phyloP scores from a whole-genome alignment of 1,140 invertebrate species.

The Asbolus verrucosus region DNA sequence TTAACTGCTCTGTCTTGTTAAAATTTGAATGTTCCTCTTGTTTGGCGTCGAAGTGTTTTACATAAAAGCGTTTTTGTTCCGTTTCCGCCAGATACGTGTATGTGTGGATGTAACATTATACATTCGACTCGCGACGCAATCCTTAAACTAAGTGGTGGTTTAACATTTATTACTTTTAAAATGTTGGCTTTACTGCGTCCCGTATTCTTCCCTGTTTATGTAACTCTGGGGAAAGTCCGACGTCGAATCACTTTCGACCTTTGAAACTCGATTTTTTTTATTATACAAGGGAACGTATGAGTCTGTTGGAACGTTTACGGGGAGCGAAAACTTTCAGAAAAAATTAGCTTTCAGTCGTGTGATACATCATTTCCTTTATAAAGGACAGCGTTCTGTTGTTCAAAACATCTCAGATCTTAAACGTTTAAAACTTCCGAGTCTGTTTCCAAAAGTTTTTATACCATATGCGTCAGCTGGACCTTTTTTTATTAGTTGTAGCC shows the following conservation, averaged over 20 bases:
- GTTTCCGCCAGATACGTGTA: slow-evolving; percentile 33
- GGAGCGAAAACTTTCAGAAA: slow-evolving; percentile 23
- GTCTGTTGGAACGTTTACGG: background rate
- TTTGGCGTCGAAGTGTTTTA: slow-evolving; percentile 9
- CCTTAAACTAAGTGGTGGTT: slow-evolving; percentile 18
- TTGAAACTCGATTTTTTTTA: background rate
- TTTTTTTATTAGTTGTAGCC: background rate
- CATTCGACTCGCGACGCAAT: slow-evolving; percentile 18
- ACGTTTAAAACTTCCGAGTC: slow-evolving; percentile 17
- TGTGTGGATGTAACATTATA: slow-evolving; percentile 29
- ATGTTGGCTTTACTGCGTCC: slow-evolving; percentile 4
- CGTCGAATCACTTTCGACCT: slow-evolving; percentile 22
- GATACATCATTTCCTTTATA: slow-evolving; percentile 22
- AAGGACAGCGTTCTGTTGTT: slow-evolving; percentile 27
- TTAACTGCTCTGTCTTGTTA: slow-evolving; percentile 25
- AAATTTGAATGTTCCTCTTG: slow-evolving; percentile 36
- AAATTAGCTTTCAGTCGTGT: slow-evolving; percentile 5
- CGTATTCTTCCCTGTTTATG: background rate
- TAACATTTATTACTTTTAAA: slow-evolving; percentile 24
- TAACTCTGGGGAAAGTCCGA: slow-evolving; percentile 3
- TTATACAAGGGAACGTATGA: slow-evolving; percentile 14
- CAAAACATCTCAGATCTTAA: slow-evolving; percentile 31
- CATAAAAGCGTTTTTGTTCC: slow-evolving; percentile 32
- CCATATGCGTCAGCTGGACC: slow-evolving; percentile 1
- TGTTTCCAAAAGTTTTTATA: slow-evolving; percentile 5